Base-by-base conservation (phyloP, 2,888 invertebrate species). In the Hipparchia semele region DNA sequence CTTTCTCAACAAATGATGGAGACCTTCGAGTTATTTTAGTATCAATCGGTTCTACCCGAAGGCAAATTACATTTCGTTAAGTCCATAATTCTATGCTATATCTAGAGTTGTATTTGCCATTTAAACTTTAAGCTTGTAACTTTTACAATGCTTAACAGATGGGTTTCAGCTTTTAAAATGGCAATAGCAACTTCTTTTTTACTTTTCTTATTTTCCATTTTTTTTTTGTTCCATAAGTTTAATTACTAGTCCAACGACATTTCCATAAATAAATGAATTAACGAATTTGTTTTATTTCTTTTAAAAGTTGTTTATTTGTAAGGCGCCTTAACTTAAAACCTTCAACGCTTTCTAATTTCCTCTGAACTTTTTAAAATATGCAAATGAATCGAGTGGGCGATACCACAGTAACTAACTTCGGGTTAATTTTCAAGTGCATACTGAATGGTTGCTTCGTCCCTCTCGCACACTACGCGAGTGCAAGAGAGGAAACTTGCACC, bases 11-110 rank as follows among this genome's bases (percentile, higher is more conserved):
- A 65, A 66, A 45, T n/a, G 45, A 12, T 8, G 13, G 45, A 46
- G 60, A 59, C 70, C 73, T 73, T 73, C 54, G n/a, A 65, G 59
- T 54, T 70, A 73, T 73, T 70, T 73, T 33, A n/a, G 53, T 23
- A 60, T 60, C 59, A 73, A 51, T 53, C 59, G 12, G n/a, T 78
- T 72, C 68, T 33, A 53, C 62, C 56, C 60, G 67, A 70, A 71
- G 62, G 77, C 74, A 78, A 80, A 77, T 78, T 75, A 59, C 61
- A 72, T 73, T 74, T 73, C 72, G 68, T 71, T 71, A 72, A 59
- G 39, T 49, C 58, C 33, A 49, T 64, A 46, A 49, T 23, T 23
- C 49, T 64, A 64, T 13, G 13, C 9, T 10, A 13, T 23, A 23
- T 23, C 23, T 49, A 6, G 2, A 60, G 33, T 60, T 39, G 59